These are phyloP conservation scores for Pemphigus obesinymphae DNA, from an alignment of 1,140 invertebrate species.

Conservation along the genomic window DNA sequence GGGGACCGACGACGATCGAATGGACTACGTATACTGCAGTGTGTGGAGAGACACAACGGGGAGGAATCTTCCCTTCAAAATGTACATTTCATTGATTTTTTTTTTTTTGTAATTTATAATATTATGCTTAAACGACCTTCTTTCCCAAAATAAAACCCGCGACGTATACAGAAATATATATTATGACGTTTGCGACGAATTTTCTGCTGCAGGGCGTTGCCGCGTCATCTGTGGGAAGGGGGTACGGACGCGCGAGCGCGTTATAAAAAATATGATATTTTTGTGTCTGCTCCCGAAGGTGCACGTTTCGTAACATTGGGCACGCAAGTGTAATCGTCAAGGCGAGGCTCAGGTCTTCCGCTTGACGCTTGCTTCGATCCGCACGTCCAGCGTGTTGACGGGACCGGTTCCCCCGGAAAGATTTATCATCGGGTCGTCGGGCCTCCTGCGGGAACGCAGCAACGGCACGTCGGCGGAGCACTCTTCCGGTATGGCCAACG, in stretches of 20 bases:
- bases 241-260: not conserved
- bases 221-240: not conserved
- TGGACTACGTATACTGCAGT: no score
- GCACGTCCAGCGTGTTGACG: slow-evolving; percentile 11
- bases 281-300: no score
- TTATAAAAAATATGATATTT: not conserved
- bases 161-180: no score
- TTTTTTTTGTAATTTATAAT: not conserved
- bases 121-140: not conserved
- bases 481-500: slow-evolving; percentile 21
- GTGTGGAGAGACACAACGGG: no score
- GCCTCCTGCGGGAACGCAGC: not conserved
- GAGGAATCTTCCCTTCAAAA: no score
- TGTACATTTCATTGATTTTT: no score
- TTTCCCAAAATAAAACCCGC: no score
- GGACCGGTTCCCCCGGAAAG: not conserved
- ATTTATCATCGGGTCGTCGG: not conserved
- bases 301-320: not conserved
- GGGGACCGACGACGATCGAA: not conserved
- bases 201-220: not conserved
- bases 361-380: slow-evolving; percentile 2
- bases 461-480: not conserved
- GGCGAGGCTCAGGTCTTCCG: not conserved
- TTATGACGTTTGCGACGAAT: no score
- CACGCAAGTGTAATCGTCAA: not conserved